phyloP scores from a whole-genome alignment of 2,113 vertebrate genomes.

The Oenanthe oenanthe region DNA sequence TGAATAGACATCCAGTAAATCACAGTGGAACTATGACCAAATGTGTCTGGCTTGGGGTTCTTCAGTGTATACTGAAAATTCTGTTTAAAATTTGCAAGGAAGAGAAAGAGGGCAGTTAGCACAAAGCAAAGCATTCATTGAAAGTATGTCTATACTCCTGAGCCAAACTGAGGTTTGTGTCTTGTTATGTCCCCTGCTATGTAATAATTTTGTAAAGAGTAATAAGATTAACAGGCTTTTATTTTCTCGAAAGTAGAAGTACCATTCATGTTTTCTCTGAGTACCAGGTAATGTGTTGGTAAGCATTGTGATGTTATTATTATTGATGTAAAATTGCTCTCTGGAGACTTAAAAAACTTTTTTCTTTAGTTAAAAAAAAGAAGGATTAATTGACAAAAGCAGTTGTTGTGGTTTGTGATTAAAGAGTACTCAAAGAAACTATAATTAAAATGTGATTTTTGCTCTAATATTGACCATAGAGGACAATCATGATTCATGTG shows the following conservation, averaged over 20 bases:
- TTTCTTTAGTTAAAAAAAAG: not conserved
- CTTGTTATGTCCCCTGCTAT: not conserved
- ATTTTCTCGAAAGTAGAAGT: not conserved
- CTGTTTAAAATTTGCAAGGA: not conserved
- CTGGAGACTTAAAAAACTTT: not conserved
- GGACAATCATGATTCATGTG: not conserved
- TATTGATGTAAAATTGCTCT: not conserved
- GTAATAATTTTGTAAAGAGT: not conserved
- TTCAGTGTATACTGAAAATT: not conserved
- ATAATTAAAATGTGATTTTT: not conserved
- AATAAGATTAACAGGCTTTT: not conserved
- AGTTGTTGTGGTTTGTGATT: not conserved
- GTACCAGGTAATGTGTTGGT: not conserved
- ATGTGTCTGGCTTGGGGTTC: not conserved
- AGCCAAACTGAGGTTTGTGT: not conserved
- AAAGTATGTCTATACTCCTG: not conserved
- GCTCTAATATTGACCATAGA: not conserved
- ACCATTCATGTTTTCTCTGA: not conserved
- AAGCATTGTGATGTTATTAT: not conserved
- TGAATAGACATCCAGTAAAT: not conserved
- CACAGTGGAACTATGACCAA: not conserved
- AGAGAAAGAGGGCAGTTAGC: not conserved
- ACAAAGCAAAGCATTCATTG: constrained; percentile 12
- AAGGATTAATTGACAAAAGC: not conserved
- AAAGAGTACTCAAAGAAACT: not conserved